Percentiles rank a stretch among this genome's conserved stretches.
phyloP scores from a whole-genome alignment of 2,888 invertebrate genomes.

The Drosophila leonis region DNA sequence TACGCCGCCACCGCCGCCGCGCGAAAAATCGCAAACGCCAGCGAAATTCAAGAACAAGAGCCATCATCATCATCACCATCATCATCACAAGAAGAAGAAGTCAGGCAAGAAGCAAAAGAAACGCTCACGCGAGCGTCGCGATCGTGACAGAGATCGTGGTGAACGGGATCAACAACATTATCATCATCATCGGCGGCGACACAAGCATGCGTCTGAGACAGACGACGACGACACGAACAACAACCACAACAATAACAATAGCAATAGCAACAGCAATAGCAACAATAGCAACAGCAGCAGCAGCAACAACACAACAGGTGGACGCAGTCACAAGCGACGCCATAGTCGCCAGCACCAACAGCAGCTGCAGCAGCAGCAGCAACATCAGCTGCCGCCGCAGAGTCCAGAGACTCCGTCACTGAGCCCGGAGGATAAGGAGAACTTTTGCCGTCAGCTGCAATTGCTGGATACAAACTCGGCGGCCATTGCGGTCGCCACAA shows the following conservation, averaged over 20 bases:
- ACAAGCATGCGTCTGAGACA: constrained; percentile 76
- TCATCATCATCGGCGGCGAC: constrained; percentile 74
- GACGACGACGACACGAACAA: constrained; percentile 51
- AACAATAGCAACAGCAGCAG: constrained; percentile 42
- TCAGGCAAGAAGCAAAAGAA: constrained; percentile 83
- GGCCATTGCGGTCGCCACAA: constrained; percentile 75
- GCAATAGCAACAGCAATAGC: constrained; percentile 41
- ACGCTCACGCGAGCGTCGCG: constrained; percentile 80
- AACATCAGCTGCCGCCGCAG: constrained; percentile 15
- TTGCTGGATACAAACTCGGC: constrained; percentile 68
- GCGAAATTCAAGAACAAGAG: constrained; percentile 61
- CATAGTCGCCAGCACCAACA: constrained; percentile 47
- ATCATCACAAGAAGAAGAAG: constrained; percentile 81
- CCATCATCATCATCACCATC: constrained; percentile 27
- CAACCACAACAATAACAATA: constrained; percentile 42
- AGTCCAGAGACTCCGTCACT: constrained; percentile 53
- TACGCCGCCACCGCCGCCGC: constrained; percentile 53
- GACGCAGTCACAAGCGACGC: constrained; percentile 47
- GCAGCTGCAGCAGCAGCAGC: constrained; percentile 27
- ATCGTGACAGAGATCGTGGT: constrained; percentile 49
- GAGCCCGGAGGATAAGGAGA: constrained; percentile 83
- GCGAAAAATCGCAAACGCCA: constrained; percentile 58
- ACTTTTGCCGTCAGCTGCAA: constrained; percentile 79
- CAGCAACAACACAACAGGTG: constrained; percentile 29
- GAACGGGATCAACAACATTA: constrained; percentile 56